Percentiles rank a stretch among this genome's conserved stretches.
These are phyloP conservation scores for Pterocles burchelli DNA, from an alignment of 2,113 vertebrate species.

Conservation along the genomic window DNA sequence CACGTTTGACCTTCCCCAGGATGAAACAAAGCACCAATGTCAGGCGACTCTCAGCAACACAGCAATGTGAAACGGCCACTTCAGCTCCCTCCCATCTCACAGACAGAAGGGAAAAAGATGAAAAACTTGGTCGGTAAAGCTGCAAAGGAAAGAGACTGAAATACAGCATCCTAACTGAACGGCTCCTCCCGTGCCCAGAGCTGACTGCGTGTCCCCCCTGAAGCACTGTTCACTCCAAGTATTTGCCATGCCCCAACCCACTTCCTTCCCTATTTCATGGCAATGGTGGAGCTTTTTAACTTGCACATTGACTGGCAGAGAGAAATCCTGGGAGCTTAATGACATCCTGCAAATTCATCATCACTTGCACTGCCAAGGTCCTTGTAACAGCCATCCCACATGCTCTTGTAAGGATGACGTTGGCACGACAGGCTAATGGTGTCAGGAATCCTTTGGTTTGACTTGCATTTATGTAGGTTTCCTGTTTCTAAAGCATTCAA, in stretches of 20 bases:
- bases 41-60: background rate
- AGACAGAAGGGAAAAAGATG: background rate
- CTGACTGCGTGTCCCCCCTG: background rate
- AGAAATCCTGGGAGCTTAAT: slow-evolving; percentile 28
- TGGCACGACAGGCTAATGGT: background rate
- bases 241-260: background rate
- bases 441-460: background rate
- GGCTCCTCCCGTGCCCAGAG: background rate
- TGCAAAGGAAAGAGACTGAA: background rate
- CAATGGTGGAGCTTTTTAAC: background rate
- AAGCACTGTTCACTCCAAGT: background rate
- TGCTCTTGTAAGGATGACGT: background rate
- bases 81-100: slow-evolving; percentile 7
- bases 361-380: background rate
- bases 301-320: background rate
- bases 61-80: background rate
- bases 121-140: background rate
- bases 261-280: background rate
- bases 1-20: background rate
- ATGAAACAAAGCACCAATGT: slow-evolving; percentile 24
- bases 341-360: slow-evolving; percentile 25
- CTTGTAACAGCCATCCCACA: background rate
- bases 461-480: background rate
- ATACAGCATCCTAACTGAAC: background rate
- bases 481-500: background rate